Base-by-base conservation (phyloP, 2,797 vertebrate genomes). In the Diplodus puntazzo region DNA sequence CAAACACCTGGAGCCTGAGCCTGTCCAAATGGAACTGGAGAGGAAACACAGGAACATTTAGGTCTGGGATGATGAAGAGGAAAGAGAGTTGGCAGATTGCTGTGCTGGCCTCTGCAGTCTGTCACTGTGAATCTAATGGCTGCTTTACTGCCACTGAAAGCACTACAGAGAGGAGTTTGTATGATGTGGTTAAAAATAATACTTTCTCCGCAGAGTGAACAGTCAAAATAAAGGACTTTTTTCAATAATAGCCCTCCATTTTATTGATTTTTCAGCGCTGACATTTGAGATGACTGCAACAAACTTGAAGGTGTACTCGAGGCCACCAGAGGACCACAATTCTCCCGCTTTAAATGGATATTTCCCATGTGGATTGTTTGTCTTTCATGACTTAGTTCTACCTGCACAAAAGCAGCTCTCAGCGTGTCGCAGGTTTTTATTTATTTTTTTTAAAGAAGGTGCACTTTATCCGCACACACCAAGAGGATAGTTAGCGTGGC, bases 221-320 rank as follows among this genome's bases (percentile, higher is more conserved):
- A 63, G 67, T 87, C 67, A 76, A 87, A 89, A 89, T 62, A 74
- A 83, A 85, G 14, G 52, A 55, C 81, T 75, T 66, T 79, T 73
- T 88, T 83, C 69, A 69, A 69, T 78, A 85, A 88, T 27, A 57
- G 23, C 42, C 17, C 43, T 55, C 21, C 42, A 53, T 77, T 79
- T 69, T 83, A 87, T 91, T 86, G 83, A 91, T 87, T 88, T 88
- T 75, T 14, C 82, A 12, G 57, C 1, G 49, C 68, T 92, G 91
- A 90, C 91, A 92, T 93, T 89, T 90, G 82, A 89, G 80, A 90
- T 79, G 80, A 86, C 69, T 77, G 67, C 80, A 86, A 82, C 77
- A 80, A 80, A 91, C 80, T 87, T 87, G 85, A 86, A 88, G 82
- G 80, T 87, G 81, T 76, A 70, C 61, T 72, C 42, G 54, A 85